phyloP scores from a whole-genome alignment of 2,113 vertebrate species.

The Chauna torquata region DNA sequence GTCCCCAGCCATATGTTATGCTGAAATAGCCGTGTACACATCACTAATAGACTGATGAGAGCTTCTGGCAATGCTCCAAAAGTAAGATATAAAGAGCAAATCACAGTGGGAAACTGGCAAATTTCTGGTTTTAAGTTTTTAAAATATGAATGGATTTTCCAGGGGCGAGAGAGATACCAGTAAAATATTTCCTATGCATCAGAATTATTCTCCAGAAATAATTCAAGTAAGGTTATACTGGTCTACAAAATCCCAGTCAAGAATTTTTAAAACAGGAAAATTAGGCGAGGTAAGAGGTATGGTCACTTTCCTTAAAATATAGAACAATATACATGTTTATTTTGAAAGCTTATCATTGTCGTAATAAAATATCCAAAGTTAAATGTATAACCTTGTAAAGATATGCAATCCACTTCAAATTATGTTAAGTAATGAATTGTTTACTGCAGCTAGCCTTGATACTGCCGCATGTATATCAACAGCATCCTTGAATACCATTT shows the following conservation, averaged over 20 bases:
- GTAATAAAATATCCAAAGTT: background rate
- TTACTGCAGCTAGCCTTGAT: background rate
- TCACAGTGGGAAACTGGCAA: background rate
- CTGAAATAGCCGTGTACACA: background rate
- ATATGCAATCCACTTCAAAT: background rate
- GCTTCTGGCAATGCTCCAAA: background rate
- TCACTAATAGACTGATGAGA: background rate
- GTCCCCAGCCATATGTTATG: background rate
- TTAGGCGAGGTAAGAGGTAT: background rate
- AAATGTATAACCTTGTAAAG: background rate
- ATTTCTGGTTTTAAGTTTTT: background rate
- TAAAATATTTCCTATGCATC: background rate
- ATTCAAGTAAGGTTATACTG: background rate
- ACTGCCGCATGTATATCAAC: background rate
- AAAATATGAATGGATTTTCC: background rate
- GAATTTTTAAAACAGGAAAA: background rate
- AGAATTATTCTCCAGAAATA: background rate
- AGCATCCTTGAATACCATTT: background rate
- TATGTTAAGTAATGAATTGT: background rate
- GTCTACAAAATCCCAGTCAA: background rate
- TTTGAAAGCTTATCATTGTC: background rate
- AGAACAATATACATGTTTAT: background rate
- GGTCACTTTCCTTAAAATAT: background rate
- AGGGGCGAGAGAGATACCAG: background rate
- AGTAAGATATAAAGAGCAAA: background rate